Percentiles rank a stretch among this genome's conserved stretches.
Evolutionary conservation across 35 echinoderm and acorn worm species (phyloP).

Genomic region (Apostichopus japonicus): DNA sequence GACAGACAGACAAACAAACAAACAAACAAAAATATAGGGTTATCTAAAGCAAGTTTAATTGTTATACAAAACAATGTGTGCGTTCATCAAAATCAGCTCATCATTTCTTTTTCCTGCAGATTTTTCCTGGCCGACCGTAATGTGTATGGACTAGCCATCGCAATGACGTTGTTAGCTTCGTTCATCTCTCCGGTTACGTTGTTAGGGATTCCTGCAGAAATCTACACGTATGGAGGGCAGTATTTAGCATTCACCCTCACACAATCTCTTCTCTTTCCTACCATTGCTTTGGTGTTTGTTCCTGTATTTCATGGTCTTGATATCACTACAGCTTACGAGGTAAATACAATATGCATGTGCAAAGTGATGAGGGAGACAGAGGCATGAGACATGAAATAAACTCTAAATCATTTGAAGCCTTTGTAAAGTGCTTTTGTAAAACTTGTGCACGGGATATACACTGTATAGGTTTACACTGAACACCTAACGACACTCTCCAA

Average conservation of each 20-base stretch:
- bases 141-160: conserved; percentile 46
- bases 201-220: conserved; percentile 55
- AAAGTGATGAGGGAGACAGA: not conserved
- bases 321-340: conserved; percentile 61
- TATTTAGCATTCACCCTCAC: conserved; percentile 18
- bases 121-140: conserved; percentile 50
- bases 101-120: not conserved
- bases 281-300: conserved; percentile 50
- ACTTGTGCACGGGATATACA: not conserved
- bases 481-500: not conserved
- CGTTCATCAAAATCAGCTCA: no score
- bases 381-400: not conserved
- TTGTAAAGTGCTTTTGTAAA: not conserved
- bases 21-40: no score
- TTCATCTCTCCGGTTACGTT: conserved; percentile 56
- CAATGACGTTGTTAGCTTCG: conserved; percentile 50
- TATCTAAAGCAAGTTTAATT: no score
- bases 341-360: not conserved
- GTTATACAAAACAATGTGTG: no score
- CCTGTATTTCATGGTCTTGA: conserved; percentile 54
- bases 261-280: conserved; percentile 14
- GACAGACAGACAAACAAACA: no score
- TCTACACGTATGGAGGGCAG: conserved; percentile 55
- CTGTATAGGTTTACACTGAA: not conserved
- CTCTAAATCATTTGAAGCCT: not conserved